Conservation (phyloP, 1,140 invertebrate species). For the Paramacrobiotus metropolitanus region DNA sequence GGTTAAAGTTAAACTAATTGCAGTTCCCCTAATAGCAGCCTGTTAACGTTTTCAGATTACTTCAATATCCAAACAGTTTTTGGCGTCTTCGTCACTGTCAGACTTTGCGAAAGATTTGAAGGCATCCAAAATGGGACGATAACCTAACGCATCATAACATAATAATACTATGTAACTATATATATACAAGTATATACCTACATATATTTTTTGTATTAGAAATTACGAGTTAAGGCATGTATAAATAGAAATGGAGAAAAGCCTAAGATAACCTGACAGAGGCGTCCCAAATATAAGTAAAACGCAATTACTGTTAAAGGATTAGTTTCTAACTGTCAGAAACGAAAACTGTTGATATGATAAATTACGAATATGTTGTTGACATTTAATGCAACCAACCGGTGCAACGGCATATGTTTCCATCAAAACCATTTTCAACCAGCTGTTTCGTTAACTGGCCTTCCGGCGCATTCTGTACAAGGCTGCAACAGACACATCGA, state of each 20-base stretch:
- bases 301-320: background rate
- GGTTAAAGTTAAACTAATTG: background rate
- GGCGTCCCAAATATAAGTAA: too few relatives aligned
- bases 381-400: conserved; percentile 19
- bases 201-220: too few relatives aligned
- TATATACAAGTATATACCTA: too few relatives aligned
- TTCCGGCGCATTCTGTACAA: background rate
- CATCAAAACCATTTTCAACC: conserved; percentile 48
- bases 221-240: too few relatives aligned
- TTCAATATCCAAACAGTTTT: too few relatives aligned
- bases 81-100: conserved; percentile 8
- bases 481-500: background rate
- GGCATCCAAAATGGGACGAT: conserved; percentile 65
- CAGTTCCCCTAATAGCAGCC: background rate
- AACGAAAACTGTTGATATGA: background rate
- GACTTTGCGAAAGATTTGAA: conserved; percentile 42
- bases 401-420: conserved; percentile 69
- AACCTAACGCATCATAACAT: too few relatives aligned
- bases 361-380: conserved; percentile 1
- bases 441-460: conserved; percentile 16
- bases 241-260: too few relatives aligned
- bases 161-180: too few relatives aligned
- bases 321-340: background rate
- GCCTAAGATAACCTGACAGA: too few relatives aligned
- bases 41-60: too few relatives aligned